phyloP scores from a whole-genome alignment of 1,140 invertebrate species.

The Leptinotarsa texana region DNA sequence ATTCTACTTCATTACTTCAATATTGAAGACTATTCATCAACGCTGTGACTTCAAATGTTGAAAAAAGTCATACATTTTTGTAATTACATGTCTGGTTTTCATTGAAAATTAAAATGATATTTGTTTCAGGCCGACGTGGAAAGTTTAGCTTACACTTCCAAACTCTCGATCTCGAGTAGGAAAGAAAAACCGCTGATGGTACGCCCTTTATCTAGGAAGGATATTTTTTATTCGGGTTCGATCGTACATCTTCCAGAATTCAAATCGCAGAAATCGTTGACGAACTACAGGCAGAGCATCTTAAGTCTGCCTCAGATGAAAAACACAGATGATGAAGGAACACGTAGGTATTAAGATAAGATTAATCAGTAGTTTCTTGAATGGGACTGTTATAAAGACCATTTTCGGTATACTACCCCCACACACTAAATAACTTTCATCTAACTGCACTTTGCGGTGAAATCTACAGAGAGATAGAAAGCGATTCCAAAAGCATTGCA shows the following conservation, averaged over 20 bases:
- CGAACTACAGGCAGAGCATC: conserved; percentile 75
- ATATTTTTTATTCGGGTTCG: conserved; percentile 98
- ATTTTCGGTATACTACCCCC: no score
- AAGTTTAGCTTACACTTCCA: conserved; percentile 54
- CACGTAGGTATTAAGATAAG: conserved; percentile 61
- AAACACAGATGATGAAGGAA: conserved; percentile 61
- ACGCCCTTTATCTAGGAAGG: conserved; percentile 91
- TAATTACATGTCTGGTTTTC: no score
- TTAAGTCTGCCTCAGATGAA: conserved; percentile 56
- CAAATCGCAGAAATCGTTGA: conserved; percentile 89
- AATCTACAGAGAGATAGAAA: no score
- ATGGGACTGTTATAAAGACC: no score
- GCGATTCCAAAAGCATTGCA: no score
- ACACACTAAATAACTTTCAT: no score
- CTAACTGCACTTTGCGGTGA: no score
- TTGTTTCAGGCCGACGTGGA: conserved; percentile 49
- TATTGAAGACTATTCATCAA: no score
- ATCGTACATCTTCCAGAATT: conserved; percentile 89
- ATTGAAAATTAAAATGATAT: not conserved
- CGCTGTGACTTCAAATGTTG: no score
- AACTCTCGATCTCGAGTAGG: conserved; percentile 57
- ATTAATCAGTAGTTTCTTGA: no score
- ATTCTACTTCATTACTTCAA: no score
- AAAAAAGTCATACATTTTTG: no score
- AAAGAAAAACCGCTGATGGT: conserved; percentile 74